Evolutionary conservation across 2,888 invertebrate species (phyloP).

Genomic region (Parnassius orleans): DNA sequence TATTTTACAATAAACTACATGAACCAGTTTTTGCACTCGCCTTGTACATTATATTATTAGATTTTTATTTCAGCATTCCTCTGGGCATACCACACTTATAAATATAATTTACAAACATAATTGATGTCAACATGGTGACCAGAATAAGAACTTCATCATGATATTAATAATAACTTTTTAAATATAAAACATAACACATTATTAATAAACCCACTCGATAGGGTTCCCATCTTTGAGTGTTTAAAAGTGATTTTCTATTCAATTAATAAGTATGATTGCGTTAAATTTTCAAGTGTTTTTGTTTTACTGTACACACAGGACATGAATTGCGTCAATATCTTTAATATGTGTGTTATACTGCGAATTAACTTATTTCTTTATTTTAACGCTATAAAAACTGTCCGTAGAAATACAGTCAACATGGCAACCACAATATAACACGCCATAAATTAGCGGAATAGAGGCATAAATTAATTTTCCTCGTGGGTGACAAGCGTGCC

Average conservation of each 20-base stretch:
- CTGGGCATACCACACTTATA: conserved; percentile 17
- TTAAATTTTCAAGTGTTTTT: no score
- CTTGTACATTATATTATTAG: conserved; percentile 8
- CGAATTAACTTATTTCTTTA: no score
- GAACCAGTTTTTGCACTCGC: conserved; percentile 19
- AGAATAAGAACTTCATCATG: conserved; percentile 20
- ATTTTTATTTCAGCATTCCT: conserved; percentile 17
- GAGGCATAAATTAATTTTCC: conserved; percentile 23
- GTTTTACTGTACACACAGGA: no score
- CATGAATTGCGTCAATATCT: no score
- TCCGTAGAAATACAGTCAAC: neutral
- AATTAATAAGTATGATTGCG: no score
- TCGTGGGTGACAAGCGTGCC: conserved; percentile 19
- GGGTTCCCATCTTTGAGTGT: conserved; percentile 5
- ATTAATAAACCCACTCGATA: conserved; percentile 24
- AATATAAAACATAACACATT: conserved; percentile 24
- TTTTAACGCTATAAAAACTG: neutral
- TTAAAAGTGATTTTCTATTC: neutral
- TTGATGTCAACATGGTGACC: conserved; percentile 17
- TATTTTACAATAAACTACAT: neutral
- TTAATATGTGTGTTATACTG: no score
- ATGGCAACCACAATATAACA: conserved; percentile 4
- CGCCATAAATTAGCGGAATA: conserved; percentile 22
- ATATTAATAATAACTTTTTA: conserved; percentile 23
- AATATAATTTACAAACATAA: conserved; percentile 24